Conservation (phyloP, 2,113 vertebrate species). For the Pipa parva region DNA sequence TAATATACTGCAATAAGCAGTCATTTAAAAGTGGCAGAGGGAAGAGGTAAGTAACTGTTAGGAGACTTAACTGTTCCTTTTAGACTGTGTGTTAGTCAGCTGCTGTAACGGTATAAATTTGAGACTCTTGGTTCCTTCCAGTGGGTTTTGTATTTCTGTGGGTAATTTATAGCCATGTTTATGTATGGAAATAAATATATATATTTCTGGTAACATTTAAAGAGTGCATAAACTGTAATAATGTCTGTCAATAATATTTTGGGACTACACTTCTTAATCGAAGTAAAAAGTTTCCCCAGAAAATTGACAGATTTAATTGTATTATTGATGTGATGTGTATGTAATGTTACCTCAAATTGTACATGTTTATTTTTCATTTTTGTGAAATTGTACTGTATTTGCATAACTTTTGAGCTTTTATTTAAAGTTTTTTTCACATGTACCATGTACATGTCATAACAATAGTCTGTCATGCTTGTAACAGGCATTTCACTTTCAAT, state of each 20-base stretch:
- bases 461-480: slow-evolving; percentile 79
- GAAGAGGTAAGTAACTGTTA: too few relatives aligned
- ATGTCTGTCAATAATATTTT: slow-evolving; percentile 58
- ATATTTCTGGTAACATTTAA: slow-evolving; percentile 65
- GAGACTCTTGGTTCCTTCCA: slow-evolving; percentile 64
- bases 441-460: slow-evolving; percentile 80
- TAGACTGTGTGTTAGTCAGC: slow-evolving; percentile 20
- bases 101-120: slow-evolving; percentile 72
- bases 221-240: slow-evolving; percentile 66
- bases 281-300: slow-evolving; percentile 50
- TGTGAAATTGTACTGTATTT: slow-evolving; percentile 77
- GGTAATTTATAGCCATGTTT: slow-evolving; percentile 73
- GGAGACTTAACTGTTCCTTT: too few relatives aligned
- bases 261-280: slow-evolving; percentile 35
- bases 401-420: slow-evolving; percentile 68
- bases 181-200: slow-evolving; percentile 59
- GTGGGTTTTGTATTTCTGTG: slow-evolving; percentile 62
- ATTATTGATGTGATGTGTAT: slow-evolving; percentile 61
- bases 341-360: slow-evolving; percentile 75
- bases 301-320: slow-evolving; percentile 67
- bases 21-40: too few relatives aligned
- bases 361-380: slow-evolving; percentile 59
- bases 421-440: slow-evolving; percentile 74
- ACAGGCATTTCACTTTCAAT: slow-evolving; percentile 73
- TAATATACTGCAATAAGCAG: too few relatives aligned